These are phyloP conservation scores for Acrocephalus arundinaceus DNA, from an alignment of 2,113 vertebrate genomes.

Conservation along the genomic window DNA sequence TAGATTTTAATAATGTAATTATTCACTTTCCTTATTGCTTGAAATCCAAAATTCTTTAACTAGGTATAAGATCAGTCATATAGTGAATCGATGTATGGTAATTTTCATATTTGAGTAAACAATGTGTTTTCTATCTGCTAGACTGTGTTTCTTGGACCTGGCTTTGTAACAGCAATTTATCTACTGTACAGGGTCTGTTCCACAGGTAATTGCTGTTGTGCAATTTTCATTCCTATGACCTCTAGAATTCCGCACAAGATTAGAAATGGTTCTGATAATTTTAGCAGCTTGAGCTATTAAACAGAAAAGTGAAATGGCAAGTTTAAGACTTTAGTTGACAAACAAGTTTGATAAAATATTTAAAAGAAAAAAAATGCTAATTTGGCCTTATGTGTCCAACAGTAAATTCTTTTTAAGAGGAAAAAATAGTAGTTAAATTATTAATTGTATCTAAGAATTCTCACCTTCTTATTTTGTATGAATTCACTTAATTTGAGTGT, in stretches of 20 bases:
- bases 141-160: background rate
- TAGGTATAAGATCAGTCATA: background rate
- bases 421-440: background rate
- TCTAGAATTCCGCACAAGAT: background rate
- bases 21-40: background rate
- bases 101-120: background rate
- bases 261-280: background rate
- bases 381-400: background rate
- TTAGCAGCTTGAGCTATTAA: background rate
- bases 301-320: background rate
- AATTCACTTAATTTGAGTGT: background rate
- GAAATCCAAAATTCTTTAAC: background rate
- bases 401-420: background rate
- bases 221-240: background rate
- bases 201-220: background rate
- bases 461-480: background rate
- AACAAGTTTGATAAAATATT: background rate
- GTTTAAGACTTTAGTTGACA: background rate
- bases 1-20: background rate
- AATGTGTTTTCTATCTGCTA: background rate
- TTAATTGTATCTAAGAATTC: background rate
- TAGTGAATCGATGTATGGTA: background rate
- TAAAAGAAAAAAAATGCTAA: background rate
- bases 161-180: background rate
- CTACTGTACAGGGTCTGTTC: background rate